Percentiles rank a stretch among this genome's conserved stretches.
These are phyloP conservation scores for Rutpela maculata DNA, from an alignment of 2,888 invertebrate genomes.

Conservation along the genomic window DNA sequence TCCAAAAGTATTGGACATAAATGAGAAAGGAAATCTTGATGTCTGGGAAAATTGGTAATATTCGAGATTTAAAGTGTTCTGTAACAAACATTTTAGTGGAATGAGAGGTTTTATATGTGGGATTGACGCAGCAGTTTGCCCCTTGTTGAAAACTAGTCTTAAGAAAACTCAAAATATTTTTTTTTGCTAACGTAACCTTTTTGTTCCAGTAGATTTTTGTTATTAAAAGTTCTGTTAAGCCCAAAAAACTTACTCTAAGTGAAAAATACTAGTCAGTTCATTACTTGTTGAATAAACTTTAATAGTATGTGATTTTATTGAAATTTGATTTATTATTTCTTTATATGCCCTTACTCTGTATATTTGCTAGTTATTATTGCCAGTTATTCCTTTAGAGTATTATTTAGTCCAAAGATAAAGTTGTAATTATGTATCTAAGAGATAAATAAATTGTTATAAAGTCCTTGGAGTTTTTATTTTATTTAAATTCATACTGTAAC, in stretches of 20 bases:
- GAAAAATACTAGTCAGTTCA: slow-evolving; percentile 27
- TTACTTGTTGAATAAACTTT: slow-evolving; percentile 10
- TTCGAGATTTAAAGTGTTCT: too few relatives aligned
- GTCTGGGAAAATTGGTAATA: too few relatives aligned
- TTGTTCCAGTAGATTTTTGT: not conserved
- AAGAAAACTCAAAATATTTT: not conserved
- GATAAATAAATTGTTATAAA: slow-evolving; percentile 35
- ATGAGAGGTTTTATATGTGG: too few relatives aligned
- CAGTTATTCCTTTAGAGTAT: slow-evolving; percentile 39
- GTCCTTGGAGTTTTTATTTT: not conserved
- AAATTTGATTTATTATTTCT: slow-evolving; percentile 16
- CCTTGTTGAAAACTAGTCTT: not conserved
- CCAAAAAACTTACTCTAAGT: slow-evolving; percentile 3
- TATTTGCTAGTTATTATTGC: slow-evolving; percentile 8
- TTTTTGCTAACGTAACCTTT: not conserved
- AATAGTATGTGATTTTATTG: slow-evolving; percentile 1
- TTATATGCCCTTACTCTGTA: slow-evolving; percentile 1
- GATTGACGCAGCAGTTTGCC: not conserved
- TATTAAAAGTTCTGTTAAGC: not conserved
- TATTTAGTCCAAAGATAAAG: slow-evolving; percentile 38
- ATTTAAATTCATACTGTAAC: too few relatives aligned
- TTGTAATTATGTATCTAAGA: slow-evolving; percentile 27
- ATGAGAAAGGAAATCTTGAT: too few relatives aligned
- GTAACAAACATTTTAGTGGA: too few relatives aligned
- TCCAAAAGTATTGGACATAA: too few relatives aligned